These are phyloP conservation scores for Proisotoma minuta DNA, from an alignment of 2,888 invertebrate genomes.

Conservation along the genomic window DNA sequence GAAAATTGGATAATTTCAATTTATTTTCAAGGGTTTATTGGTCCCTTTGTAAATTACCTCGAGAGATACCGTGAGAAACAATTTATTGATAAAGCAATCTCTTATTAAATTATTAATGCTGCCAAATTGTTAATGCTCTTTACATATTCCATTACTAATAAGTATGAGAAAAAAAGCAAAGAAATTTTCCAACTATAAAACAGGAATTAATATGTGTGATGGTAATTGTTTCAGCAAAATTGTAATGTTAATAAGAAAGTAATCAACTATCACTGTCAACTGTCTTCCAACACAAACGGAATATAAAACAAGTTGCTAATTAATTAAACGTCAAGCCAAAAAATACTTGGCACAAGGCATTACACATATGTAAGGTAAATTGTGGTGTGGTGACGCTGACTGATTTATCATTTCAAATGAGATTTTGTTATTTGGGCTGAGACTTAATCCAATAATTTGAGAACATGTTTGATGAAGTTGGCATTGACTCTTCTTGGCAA, in stretches of 20 bases:
- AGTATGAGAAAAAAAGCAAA: not conserved
- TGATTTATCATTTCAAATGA: too few species aligned
- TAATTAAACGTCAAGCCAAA: not conserved
- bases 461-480: not conserved
- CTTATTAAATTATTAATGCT: not conserved
- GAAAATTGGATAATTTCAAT: slow-evolving; percentile 6
- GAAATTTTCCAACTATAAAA: not conserved
- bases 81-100: slow-evolving; percentile 5
- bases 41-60: not conserved
- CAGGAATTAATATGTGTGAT: not conserved
- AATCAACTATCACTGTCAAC: slow-evolving; percentile 1
- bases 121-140: not conserved
- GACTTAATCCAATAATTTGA: too few species aligned
- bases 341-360: too few species aligned
- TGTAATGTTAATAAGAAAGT: not conserved
- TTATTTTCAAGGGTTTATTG: not conserved
- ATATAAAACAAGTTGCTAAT: not conserved
- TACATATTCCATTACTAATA: not conserved
- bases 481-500: not conserved
- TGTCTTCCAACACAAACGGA: not conserved
- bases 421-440: too few species aligned
- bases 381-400: too few species aligned
- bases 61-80: not conserved
- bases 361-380: too few species aligned
- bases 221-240: slow-evolving; percentile 2